Evolutionary conservation across 2,888 invertebrate species (phyloP).

Genomic region (Plebejus anna): DNA sequence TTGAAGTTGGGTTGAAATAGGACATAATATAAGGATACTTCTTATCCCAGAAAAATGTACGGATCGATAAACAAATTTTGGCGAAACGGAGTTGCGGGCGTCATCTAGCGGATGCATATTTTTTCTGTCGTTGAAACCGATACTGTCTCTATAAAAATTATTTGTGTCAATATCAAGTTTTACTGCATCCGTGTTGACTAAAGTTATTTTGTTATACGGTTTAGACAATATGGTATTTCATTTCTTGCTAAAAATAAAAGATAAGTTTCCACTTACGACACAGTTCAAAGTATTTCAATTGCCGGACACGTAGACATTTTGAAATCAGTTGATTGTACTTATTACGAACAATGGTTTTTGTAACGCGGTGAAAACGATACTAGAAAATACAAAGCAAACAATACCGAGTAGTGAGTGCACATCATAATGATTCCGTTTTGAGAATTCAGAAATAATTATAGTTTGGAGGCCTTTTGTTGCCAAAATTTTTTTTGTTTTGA

Average conservation of each 20-base stretch:
- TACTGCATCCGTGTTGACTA: too few species aligned
- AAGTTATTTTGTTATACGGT: too few species aligned
- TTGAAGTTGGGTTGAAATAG: too few species aligned
- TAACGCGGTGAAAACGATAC: constrained; percentile 7
- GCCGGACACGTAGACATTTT: constrained; percentile 24
- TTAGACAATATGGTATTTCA: neutral
- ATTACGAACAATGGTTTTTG: constrained; percentile 23
- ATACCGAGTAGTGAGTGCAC: constrained; percentile 1
- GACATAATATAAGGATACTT: too few species aligned
- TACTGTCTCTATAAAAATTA: too few species aligned
- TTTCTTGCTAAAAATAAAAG: constrained; percentile 12
- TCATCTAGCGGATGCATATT: too few species aligned
- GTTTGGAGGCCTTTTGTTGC: neutral
- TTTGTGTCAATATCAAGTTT: too few species aligned
- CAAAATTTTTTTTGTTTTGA: neutral
- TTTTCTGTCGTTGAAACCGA: too few species aligned
- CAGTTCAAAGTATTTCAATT: constrained; percentile 7
- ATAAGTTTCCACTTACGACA: constrained; percentile 4
- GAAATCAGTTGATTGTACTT: constrained; percentile 20
- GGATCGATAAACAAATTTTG: too few species aligned
- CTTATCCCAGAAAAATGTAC: too few species aligned
- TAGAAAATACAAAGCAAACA: constrained; percentile 17
- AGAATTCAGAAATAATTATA: constrained; percentile 5
- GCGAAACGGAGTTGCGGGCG: too few species aligned
- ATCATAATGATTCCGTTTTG: constrained; percentile 6